phyloP scores from a whole-genome alignment of 2,113 vertebrate genomes.

The Corvus cornix region DNA sequence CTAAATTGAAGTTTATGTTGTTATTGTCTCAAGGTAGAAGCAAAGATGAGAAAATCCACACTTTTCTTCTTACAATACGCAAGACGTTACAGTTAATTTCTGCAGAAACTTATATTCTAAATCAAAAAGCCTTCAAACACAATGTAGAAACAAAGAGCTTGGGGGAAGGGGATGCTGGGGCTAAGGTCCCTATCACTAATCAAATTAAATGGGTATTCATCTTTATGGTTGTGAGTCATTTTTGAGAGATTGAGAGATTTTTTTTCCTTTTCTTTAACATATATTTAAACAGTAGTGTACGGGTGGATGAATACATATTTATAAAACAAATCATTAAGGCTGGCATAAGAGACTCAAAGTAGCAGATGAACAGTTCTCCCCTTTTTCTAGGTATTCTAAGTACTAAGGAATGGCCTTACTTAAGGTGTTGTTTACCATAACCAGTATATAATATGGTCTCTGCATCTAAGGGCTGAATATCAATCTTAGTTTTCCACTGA shows the following conservation, averaged over 20 bases:
- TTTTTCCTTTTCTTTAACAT: neutral
- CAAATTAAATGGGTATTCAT: neutral
- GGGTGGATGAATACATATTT: neutral
- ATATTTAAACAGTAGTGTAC: neutral
- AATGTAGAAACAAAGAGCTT: neutral
- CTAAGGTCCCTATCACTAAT: neutral
- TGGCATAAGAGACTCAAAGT: neutral
- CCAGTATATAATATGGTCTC: neutral
- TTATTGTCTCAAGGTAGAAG: neutral
- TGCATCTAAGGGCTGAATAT: neutral
- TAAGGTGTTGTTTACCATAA: neutral
- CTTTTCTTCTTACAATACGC: neutral
- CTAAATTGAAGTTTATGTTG: neutral
- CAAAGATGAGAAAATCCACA: neutral
- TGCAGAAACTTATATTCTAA: neutral
- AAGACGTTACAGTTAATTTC: neutral
- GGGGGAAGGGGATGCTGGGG: neutral
- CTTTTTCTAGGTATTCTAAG: neutral
- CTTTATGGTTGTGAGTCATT: neutral
- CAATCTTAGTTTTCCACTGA: neutral
- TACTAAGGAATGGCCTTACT: neutral
- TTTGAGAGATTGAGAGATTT: neutral
- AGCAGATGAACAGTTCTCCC: neutral
- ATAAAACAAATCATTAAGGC: neutral
- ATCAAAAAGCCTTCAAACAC: neutral